These are phyloP conservation scores for Calcarius ornatus DNA, from an alignment of 2,113 vertebrate species.

Conservation along the genomic window DNA sequence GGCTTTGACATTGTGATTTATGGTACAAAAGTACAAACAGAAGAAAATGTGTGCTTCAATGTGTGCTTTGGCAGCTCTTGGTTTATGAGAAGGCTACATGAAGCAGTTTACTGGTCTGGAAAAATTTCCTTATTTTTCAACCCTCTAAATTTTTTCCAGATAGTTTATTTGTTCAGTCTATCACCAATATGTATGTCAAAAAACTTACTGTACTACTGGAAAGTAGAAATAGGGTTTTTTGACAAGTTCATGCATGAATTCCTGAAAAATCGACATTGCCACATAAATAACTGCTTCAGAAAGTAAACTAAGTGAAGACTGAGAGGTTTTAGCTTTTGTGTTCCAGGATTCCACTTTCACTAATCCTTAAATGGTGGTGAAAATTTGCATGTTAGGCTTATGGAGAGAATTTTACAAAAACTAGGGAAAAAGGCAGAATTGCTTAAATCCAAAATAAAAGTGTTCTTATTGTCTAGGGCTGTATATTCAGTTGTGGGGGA, in stretches of 20 bases:
- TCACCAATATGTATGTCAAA: not conserved
- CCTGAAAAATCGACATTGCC: not conserved
- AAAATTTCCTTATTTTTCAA: conserved; percentile 7
- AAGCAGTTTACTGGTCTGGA: not conserved
- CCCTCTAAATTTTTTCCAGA: not conserved
- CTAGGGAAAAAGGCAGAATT: not conserved
- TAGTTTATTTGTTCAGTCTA: not conserved
- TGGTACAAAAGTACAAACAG: not conserved
- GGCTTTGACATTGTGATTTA: conserved; percentile 12
- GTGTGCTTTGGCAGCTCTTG: not conserved
- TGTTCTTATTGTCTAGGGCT: not conserved
- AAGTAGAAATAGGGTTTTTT: not conserved
- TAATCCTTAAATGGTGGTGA: not conserved
- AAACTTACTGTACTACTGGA: not conserved
- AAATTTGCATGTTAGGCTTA: not conserved
- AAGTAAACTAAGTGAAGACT: not conserved
- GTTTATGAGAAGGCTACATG: not conserved
- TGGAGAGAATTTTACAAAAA: not conserved
- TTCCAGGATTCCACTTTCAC: not conserved
- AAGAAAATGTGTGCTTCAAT: not conserved
- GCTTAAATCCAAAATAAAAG: not conserved
- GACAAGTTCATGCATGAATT: conserved; percentile 26
- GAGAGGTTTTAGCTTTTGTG: not conserved
- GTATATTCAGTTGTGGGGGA: not conserved
- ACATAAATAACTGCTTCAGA: not conserved